phyloP scores from a whole-genome alignment of 1,140 invertebrate genomes.

The Bombus confusus region DNA sequence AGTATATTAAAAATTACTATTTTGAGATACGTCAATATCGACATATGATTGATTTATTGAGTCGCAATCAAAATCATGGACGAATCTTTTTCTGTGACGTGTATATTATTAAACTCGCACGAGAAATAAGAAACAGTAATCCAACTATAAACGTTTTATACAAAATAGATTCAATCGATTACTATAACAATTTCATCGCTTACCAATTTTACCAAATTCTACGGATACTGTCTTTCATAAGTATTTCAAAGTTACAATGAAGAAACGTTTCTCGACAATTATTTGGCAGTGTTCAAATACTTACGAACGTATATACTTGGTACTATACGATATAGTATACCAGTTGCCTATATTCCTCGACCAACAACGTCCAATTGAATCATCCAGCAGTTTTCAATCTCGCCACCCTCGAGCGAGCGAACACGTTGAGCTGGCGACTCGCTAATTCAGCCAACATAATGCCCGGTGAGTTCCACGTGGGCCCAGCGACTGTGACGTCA shows the following conservation, averaged over 20 bases:
- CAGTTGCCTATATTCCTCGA: background rate
- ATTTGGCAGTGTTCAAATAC: background rate
- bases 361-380: slow-evolving; percentile 8
- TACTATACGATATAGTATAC: background rate
- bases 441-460: slow-evolving; percentile 20
- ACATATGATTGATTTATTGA: background rate
- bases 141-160: background rate
- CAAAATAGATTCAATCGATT: too few relatives aligned
- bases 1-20: background rate
- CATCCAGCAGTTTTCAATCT: slow-evolving; percentile 30
- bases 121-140: background rate
- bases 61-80: background rate
- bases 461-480: slow-evolving; percentile 59
- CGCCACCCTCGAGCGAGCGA: slow-evolving; percentile 1
- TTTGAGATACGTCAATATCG: background rate
- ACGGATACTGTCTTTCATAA: too few relatives aligned
- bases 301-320: too few relatives aligned
- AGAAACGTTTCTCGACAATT: too few relatives aligned
- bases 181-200: too few relatives aligned
- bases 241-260: too few relatives aligned
- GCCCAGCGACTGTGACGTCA: slow-evolving; percentile 64
- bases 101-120: too few relatives aligned
- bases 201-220: too few relatives aligned
- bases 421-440: background rate
- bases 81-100: background rate